A percentile compares a stretch with the other conserved stretches of the same genome.
These are phyloP conservation scores for Enhydra lutris DNA, from an alignment of 2,113 vertebrate species.

Conservation along the genomic window DNA sequence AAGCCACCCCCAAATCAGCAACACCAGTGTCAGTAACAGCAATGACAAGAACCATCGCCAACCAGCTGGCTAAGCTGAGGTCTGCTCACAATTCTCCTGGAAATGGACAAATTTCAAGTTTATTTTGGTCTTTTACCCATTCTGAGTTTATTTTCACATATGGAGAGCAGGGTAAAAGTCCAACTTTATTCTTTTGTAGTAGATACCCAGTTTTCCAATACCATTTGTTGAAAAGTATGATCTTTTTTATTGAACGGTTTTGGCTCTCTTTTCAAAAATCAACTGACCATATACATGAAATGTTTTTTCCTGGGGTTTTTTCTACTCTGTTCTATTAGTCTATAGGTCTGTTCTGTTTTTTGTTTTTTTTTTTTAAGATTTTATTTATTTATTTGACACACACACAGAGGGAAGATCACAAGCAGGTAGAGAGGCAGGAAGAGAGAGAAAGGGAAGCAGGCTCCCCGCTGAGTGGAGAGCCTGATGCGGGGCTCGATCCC, in stretches of 20 bases:
- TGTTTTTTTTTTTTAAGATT: too few species aligned
- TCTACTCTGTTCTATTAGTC: background rate
- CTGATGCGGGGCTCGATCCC: too few species aligned
- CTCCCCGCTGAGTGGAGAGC: too few species aligned
- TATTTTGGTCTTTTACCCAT: background rate
- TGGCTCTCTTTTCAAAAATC: background rate
- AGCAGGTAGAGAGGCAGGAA: too few species aligned
- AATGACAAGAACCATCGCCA: background rate
- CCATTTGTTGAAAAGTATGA: background rate
- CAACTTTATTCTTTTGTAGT: background rate
- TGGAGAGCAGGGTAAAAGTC: background rate
- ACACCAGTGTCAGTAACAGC: rapidly evolving
- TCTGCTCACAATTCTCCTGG: background rate
- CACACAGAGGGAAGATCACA: too few species aligned
- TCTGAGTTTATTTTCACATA: background rate
- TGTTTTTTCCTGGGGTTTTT: background rate
- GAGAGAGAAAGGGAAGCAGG: too few species aligned
- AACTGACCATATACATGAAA: background rate
- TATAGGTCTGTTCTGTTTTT: too few species aligned
- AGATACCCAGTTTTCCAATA: background rate
- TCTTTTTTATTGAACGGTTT: background rate
- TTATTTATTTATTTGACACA: too few species aligned
- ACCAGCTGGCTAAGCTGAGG: background rate
- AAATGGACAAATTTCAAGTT: background rate
- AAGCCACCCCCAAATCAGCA: background rate